Evolutionary conservation across 1,140 invertebrate species (phyloP), one percentile per base, ranked within the genome.

Genomic region (Drosophila micromelanica): DNA sequence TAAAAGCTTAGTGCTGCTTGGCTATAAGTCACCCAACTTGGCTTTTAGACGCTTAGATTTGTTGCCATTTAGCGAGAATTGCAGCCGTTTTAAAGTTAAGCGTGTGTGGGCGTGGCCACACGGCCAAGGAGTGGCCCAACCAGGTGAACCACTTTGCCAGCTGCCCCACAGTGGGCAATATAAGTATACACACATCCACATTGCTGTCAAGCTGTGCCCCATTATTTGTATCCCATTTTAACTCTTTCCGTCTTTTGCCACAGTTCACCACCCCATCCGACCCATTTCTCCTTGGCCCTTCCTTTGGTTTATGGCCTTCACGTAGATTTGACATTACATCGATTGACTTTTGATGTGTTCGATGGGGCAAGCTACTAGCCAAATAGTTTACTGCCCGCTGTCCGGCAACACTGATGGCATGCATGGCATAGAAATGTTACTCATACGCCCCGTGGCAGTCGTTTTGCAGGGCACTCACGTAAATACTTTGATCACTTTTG

Each of bases 401-500:
- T 32, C 43, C 27, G 3, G 5, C 46, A 23, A 27, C 27, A 27
- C 6, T 27, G 27, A 27, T 27, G 27, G 23, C 46, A 27, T 32
- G 48, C 30, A 35, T 56, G 40, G 52, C 32, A 54, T 60, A 23
- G 23, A 57, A 30, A 57, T 60, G 15, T 60, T 55, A 54, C 70
- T 23, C 60, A 63, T 62, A 63, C 51, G 67, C 51, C 42, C 32
- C 32, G 27, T 46, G 48, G 64, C 40, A n/a, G n/a, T 1, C 32
- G 13, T 43, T 61, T 60, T 60, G 70, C 32, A 68, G 42, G 20
- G 15, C 23, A 4, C 55, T 60, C 70, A 73, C 70, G 70, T 61
- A 61, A 46, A 46, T 68, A 48, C 63, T 73, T 55, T 68, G 70
- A 73, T 73, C 55, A 60, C 48, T 60, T 67, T 68, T 68, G 63